Evolutionary conservation across 92 coral and sea anemone species (phyloP), one percentile per base, ranked within the genome.

Genomic region (Paragorgia papillata): DNA sequence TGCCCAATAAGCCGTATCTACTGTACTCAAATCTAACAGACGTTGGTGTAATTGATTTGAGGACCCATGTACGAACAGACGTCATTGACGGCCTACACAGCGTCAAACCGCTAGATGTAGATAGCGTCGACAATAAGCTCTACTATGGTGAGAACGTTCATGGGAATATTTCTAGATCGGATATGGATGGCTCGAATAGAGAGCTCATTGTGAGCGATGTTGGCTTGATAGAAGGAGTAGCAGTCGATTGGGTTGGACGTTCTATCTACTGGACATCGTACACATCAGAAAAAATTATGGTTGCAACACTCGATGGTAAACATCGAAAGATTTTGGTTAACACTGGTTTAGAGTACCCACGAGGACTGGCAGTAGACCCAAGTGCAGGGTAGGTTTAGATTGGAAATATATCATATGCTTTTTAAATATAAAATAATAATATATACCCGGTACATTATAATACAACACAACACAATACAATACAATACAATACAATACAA

Each of bases 321-420:
- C 53, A 66, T 13, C 64, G 88, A 40, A 62, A 49, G 69, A 56
- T 82, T 53, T 54, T 84, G 26, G 43, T 79, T 3, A 69, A 68
- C 32, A 30, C 76, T 1, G 66, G 74, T 24, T 65, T 78, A 14
- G 70, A 64, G 21, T 79, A 58, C 9, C 84, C 88, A 0, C n/a
- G 76, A 50, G 88, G 88, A 29, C 80, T 89, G 26, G 90, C 85
- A 35, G 86, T 89, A 0, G 86, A 89, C 64, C 90, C 95, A 15
- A 10, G 22, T 0, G 83, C 66, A 49, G 95, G 95, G 95, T 89
- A 59, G 40, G 88, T 79, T 15, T 22, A 56, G 19, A 32, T 0
- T 2, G 25, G 17, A 28, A 4, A 55, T 9, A 4, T 20, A 55
- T 4, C 5, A 4, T 5, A 12, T 5, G 43, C 43, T 5, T 37